Evolutionary conservation across 2,888 invertebrate genomes (phyloP), one percentile per base, ranked within the genome.

Genomic region (Drosophila testacea): DNA sequence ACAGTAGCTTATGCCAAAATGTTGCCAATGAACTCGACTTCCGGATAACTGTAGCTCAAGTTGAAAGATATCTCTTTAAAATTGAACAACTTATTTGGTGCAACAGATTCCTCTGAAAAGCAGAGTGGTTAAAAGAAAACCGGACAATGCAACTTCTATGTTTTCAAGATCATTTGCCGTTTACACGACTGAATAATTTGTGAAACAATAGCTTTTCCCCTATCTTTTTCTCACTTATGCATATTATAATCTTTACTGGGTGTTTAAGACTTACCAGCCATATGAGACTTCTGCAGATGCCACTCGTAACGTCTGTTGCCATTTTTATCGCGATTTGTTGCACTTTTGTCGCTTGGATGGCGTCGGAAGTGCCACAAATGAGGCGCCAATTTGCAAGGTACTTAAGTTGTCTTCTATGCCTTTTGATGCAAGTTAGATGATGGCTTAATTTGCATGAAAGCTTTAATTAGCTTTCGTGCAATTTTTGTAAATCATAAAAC

Each of bases 361-460:
- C 54, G 70, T 48, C 75, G 80, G 78, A 81, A 78, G 78, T 80
- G 73, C 67, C 55, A 50, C 82, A 78, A 81, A 76, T 79, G 82
- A 69, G 76, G 69, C 74, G 66, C 54, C 65, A 63, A 60, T 63
- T 70, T 70, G 69, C 42, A 50, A 41, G 22, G 22, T 50, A 11
- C 6, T 50, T 22, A 11, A 22, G n/a, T 11, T 36, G 36, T 36
- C 36, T 34, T 50, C 36, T 22, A 6, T 6, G 22, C 22, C 22
- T 34, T 6, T 36, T 22, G 22, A 22, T 4, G 22, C 2, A 2
- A 22, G 32, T 34, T 16, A 36, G 22, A 36, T 28, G 44, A 44
- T 44, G 27, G 11, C 4, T 27, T 11, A 28, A 44, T 44, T 44
- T 44, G 44, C 42, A 27, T 44, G 10, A 44, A 27, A 27, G 27